Percentiles rank a stretch among this genome's conserved stretches.
Conservation (phyloP, 2,888 invertebrate species). For the Lochmaea capreae region DNA sequence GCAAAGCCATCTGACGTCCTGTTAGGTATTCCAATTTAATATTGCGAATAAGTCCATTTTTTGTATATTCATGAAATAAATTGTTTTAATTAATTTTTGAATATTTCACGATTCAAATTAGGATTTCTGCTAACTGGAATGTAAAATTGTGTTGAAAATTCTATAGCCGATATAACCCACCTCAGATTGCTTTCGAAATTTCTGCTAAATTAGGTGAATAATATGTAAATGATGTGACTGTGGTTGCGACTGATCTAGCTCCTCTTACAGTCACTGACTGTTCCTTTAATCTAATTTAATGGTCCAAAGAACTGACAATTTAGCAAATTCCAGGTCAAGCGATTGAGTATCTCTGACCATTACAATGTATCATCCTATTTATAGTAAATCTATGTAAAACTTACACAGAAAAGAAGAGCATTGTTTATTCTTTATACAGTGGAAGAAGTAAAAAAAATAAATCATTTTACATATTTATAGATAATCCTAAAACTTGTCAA, state of each 20-base stretch:
- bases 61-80: too few species aligned
- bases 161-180: background rate
- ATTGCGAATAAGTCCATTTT: background rate
- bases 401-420: background rate
- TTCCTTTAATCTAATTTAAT: slow-evolving; percentile 17
- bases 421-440: too few species aligned
- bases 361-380: background rate
- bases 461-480: too few species aligned
- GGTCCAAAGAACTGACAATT: background rate
- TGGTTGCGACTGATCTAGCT: background rate
- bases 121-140: background rate
- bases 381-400: background rate
- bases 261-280: background rate
- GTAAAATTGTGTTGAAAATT: background rate
- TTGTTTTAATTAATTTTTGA: too few species aligned
- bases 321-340: slow-evolving; percentile 17
- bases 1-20: background rate
- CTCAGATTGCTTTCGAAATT: background rate
- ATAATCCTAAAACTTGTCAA: too few species aligned
- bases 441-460: too few species aligned
- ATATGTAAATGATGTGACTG: slow-evolving; percentile 1
- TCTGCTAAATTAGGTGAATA: slow-evolving; percentile 8
- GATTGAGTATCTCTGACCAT: slow-evolving; percentile 13
- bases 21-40: background rate
- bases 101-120: too few species aligned